A percentile compares a stretch with the other conserved stretches of the same genome.
Evolutionary conservation across 2,888 invertebrate species (phyloP).

Genomic region (Drosophila prolongata): DNA sequence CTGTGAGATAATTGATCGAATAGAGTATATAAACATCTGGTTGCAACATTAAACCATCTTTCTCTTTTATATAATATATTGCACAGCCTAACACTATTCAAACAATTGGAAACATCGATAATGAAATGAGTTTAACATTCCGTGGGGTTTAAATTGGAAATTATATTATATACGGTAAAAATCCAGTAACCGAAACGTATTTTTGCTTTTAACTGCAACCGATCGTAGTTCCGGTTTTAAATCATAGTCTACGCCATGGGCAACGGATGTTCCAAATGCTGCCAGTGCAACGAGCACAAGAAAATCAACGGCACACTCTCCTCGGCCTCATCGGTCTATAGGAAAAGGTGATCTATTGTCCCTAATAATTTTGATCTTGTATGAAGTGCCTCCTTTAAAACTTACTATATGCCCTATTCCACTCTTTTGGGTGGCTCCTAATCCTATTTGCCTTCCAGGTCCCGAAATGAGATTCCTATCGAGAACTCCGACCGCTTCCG

Average conservation of each 20-base stretch:
- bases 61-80: too few species aligned
- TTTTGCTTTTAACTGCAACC: not conserved
- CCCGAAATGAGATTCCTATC: conserved; percentile 87
- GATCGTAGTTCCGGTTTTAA: not conserved
- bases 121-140: conserved; percentile 6
- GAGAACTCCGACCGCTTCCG: conserved; percentile 88
- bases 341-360: conserved; percentile 81
- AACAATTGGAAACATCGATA: too few species aligned
- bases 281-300: conserved; percentile 83
- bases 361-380: too few species aligned
- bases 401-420: not conserved
- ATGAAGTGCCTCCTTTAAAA: not conserved
- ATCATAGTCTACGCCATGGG: conserved; percentile 72
- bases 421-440: not conserved
- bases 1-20: too few species aligned
- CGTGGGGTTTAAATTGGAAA: conserved; percentile 11
- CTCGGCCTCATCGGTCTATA: conserved; percentile 83
- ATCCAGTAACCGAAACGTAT: too few species aligned
- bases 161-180: not conserved
- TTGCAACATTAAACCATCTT: too few species aligned
- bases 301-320: conserved; percentile 82
- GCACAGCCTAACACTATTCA: not conserved
- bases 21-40: too few species aligned
- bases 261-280: conserved; percentile 85
- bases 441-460: conserved; percentile 81